A percentile compares a stretch with the other conserved stretches of the same genome.
Conservation (phyloP, 2,797 vertebrate species). For the Falco cherrug region DNA sequence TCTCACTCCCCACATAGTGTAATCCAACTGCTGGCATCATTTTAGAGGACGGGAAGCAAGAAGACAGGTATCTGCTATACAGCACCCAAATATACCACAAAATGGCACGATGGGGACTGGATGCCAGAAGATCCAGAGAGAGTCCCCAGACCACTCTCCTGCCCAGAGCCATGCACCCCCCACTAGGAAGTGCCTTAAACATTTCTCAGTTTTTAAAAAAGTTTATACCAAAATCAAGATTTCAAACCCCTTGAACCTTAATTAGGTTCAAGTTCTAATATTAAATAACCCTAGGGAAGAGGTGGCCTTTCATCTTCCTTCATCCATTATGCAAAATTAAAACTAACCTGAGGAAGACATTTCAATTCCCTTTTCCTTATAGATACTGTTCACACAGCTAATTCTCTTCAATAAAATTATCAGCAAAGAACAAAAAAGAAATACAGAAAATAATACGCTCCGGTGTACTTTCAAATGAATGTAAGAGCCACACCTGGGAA, state of each 20-base stretch:
- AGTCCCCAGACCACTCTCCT: not conserved
- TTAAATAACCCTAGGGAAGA: not conserved
- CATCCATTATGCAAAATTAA: not conserved
- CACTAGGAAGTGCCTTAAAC: not conserved
- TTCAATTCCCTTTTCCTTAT: not conserved
- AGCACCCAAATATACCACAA: not conserved
- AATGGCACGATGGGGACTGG: not conserved
- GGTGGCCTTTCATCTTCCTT: not conserved
- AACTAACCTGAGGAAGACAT: not conserved
- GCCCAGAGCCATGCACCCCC: not conserved
- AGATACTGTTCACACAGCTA: not conserved
- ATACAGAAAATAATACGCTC: not conserved
- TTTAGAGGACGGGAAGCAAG: not conserved
- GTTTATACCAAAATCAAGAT: not conserved
- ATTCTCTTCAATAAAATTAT: not conserved
- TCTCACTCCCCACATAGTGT: not conserved
- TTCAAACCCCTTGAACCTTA: not conserved
- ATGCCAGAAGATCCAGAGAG: fast-evolving
- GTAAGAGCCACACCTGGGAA: not conserved
- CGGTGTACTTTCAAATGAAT: not conserved
- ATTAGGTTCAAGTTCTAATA: not conserved
- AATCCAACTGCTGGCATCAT: not conserved
- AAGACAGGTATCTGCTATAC: not conserved
- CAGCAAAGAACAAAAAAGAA: not conserved
- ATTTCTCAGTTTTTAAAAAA: not conserved